Evolutionary conservation across 2,113 vertebrate genomes (phyloP).

Genomic region (Bos taurus): ARS-UCD2.0 NC_037336.1:44638001-44638500

Average conservation of each 20-base stretch:
- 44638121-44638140: not conserved
- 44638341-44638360: not conserved
- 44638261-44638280: not conserved
- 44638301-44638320: not conserved
- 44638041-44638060: not conserved
- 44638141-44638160: not conserved
- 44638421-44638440: not conserved
- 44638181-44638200: not conserved
- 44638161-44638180: not conserved
- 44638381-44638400: not conserved
- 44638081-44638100: not conserved
- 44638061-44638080: not conserved
- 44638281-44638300: not conserved
- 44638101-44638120: not conserved
- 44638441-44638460: not conserved
- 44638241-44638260: not conserved
- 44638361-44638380: not conserved
- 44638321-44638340: not conserved
- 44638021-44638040: not conserved
- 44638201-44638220: not conserved
- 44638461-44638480: not conserved
- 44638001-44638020: constrained; percentile 16
- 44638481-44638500: not conserved
- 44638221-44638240: not conserved
- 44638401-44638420: not conserved